A percentile compares a stretch with the other conserved stretches of the same genome.
These are phyloP conservation scores for Galleria mellonella DNA, from an alignment of 1,140 invertebrate genomes.

Conservation along the genomic window DNA sequence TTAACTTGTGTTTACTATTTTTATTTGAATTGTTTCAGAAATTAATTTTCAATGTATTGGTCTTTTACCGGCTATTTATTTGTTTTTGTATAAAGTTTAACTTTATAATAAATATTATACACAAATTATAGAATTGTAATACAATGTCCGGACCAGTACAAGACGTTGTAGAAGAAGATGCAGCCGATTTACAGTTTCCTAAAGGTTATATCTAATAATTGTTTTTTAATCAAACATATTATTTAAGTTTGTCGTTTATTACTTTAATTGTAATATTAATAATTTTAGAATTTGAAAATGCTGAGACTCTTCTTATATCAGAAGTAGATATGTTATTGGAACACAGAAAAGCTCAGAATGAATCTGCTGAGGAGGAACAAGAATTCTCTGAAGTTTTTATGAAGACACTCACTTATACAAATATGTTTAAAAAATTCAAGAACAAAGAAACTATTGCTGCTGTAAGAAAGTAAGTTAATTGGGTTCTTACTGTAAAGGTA, in stretches of 20 bases:
- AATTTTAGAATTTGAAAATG: conserved; percentile 96
- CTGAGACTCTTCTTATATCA: conserved; percentile 97
- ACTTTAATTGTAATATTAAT: not conserved
- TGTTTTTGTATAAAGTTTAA: no score
- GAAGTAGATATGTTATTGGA: conserved; percentile 99
- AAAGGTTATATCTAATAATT: conserved; percentile 78
- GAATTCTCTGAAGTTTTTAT: conserved; percentile 99
- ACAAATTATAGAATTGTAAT: not conserved
- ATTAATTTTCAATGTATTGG: no score
- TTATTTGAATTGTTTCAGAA: no score
- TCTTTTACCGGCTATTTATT: no score
- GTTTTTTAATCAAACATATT: not conserved
- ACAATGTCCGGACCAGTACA: conserved; percentile 53
- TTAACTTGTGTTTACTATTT: no score
- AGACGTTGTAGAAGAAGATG: conserved; percentile 88
- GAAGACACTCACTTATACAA: conserved; percentile 97
- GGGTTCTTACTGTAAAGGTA: no score
- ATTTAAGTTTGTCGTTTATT: not conserved
- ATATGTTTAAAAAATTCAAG: conserved; percentile 97
- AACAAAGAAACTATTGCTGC: conserved; percentile 98
- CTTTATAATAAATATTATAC: not conserved
- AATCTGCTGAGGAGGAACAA: conserved; percentile 98
- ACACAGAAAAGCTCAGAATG: conserved; percentile 97
- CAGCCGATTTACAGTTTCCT: conserved; percentile 89
- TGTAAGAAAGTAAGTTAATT: conserved; percentile 85